phyloP scores from a whole-genome alignment of 1,140 invertebrate genomes.

The Drosophila tsacasi region DNA sequence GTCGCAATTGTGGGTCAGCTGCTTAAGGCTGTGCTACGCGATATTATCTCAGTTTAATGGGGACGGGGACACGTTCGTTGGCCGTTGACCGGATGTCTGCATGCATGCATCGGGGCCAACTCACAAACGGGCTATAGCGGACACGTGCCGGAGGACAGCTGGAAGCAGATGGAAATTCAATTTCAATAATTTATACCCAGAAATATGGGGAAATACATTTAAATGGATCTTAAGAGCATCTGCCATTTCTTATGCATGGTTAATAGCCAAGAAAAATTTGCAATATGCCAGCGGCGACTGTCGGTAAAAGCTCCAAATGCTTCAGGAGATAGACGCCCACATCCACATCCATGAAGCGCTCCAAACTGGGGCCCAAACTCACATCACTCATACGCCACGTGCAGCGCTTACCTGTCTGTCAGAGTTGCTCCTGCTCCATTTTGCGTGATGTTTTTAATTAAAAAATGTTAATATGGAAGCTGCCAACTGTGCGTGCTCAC shows the following conservation, averaged over 20 bases:
- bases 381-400: constrained; percentile 77
- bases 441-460: constrained; percentile 67
- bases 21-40: constrained; percentile 32
- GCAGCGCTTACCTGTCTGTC: constrained; percentile 27
- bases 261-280: constrained; percentile 42
- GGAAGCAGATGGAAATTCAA: constrained; percentile 37
- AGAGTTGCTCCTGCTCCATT: constrained; percentile 19
- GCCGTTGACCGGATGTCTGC: constrained; percentile 71
- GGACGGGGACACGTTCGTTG: constrained; percentile 51
- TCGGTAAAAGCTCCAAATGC: constrained; percentile 11
- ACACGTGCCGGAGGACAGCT: constrained; percentile 29
- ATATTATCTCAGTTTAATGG: constrained; percentile 57
- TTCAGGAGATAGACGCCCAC: constrained; percentile 36
- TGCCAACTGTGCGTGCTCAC: constrained; percentile 21
- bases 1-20: constrained; percentile 34
- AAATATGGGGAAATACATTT: constrained; percentile 32
- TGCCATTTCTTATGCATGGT: constrained; percentile 49
- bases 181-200: constrained; percentile 60
- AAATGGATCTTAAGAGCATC: constrained; percentile 59
- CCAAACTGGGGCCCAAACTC: constrained; percentile 26
- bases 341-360: constrained; percentile 5
- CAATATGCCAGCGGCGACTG: constrained; percentile 19
- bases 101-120: constrained; percentile 50
- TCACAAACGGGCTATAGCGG: constrained; percentile 25
- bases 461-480: constrained; percentile 70